Conservation (phyloP, 2,888 invertebrate species). For the Willowsia nigromaculata region DNA sequence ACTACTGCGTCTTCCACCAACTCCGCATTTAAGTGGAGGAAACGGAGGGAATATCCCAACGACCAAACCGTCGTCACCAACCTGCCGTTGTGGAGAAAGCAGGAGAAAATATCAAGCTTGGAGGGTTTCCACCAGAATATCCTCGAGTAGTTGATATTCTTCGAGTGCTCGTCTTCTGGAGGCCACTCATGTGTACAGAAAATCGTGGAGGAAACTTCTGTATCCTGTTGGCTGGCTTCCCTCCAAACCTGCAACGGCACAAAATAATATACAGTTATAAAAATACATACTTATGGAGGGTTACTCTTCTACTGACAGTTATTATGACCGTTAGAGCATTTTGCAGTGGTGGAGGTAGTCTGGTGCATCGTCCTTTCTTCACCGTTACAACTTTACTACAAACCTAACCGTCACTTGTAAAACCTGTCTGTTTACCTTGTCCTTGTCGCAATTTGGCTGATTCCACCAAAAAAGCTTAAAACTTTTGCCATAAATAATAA, state of each 20-base stretch:
- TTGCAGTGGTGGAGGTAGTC: neutral
- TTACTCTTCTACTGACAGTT: neutral
- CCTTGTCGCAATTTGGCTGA: neutral
- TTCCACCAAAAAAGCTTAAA: neutral
- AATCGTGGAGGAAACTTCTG: neutral
- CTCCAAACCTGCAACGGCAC: neutral
- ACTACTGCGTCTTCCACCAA: neutral
- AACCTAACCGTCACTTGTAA: neutral
- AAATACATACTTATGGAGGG: too few relatives aligned
- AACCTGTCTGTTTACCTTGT: neutral
- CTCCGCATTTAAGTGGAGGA: conserved; percentile 27
- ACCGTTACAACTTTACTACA: neutral
- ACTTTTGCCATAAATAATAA: neutral
- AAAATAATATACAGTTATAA: neutral
- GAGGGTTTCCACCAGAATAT: neutral
- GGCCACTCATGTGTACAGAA: neutral
- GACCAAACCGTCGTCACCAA: neutral
- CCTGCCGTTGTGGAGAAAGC: neutral
- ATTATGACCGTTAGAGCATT: neutral
- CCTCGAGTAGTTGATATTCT: too few relatives aligned
- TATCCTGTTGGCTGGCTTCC: neutral
- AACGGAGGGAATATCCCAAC: neutral
- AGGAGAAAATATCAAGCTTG: neutral
- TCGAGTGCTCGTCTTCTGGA: too few relatives aligned
- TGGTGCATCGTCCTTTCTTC: neutral